Evolutionary conservation across 2,113 vertebrate species (phyloP), one percentile per base, ranked within the genome.

Genomic region (Amphilophus citrinellus): DNA sequence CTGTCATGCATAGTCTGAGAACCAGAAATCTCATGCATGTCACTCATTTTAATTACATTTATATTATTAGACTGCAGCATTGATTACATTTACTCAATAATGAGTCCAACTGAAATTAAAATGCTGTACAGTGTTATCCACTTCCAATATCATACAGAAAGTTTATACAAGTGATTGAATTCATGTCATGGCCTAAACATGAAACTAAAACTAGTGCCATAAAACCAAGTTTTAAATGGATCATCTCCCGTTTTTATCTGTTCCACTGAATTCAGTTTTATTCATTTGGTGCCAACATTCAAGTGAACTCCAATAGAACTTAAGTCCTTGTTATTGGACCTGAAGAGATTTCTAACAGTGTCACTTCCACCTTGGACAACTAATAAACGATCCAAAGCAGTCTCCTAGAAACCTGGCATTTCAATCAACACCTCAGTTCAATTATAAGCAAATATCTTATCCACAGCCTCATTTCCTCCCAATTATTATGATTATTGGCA

Each of bases 161-260:
- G 24, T 50, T 71, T 50, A 17, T 7, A 1, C 15, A 50, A 68
- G 5, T 47, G 27, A 68, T 0, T 71, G 18, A 0, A 20, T 71
- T 71, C 13, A 66, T 0, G 13, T 66, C 42, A 44, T 17, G 63
- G 42, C n/a, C 37, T 0, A 44, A 66, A 66, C 63, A 1, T 44
- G 0, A n/a, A 44, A 24, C 7, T 17, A 24, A 44, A 65, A 66
- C 63, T 15, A 65, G 3, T 42, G 37, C 37, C 37, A 24, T 5
- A 44, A 66, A 10, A 66, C 24, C 15, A 17, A 10, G 20, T 35
- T 20, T 66, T 66, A 66, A 66, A 66, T 24, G 37, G 42, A 68
- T 47, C 22, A 17, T 47, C 22, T 15, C 42, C 11, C 1, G 39
- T 66, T 44, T 44, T 14, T 11, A 50, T 27, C 22, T 42, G 47